Base-by-base conservation (phyloP, 2,113 vertebrate species). In the Myrmecophaga tridactyla region DNA sequence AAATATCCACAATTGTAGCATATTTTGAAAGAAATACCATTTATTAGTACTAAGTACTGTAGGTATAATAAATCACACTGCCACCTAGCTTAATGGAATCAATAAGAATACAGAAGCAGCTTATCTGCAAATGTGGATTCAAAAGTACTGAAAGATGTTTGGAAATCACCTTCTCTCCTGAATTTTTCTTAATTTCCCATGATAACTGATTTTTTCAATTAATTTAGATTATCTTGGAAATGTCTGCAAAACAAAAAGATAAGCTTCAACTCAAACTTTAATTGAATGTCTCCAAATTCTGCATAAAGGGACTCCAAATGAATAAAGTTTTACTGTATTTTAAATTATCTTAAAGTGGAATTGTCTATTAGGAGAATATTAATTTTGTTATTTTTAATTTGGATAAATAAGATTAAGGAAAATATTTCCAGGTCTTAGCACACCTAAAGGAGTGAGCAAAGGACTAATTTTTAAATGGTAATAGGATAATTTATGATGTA, bases 381-480 rank as follows among this genome's bases (percentile, higher is more conserved):
- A 31, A 90, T 77, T 90, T 86, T 73, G 73, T 70, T 67, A 75
- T 86, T 95, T 93, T 91, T 95, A 18, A 39, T 83, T 92, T 93
- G 15, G 14, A 62, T 90, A 89, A 94, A 91, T 89, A 83, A 95
- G 93, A 70, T 43, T 69, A 58, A 93, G 90, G 56, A 77, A 36
- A 46, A 43, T 86, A 88, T 88, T 89, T 82, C 27, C 82, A 86
- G 67, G 75, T 83, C 65, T 93, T 81, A 92, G 14, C 73, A 41
- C 12, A 92, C 76, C 18, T 80, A 73, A 86, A 88, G 21, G 39
- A 8, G 1, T n/a, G 2, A 88, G 34, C 90, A 94, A 90, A 86
- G 89, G 7, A 60, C 15, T 43, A 75, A 89, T 63, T 93, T 34
- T 67, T 75, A 89, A 65, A 81, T 78, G 12, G 39, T 76, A 77